A percentile compares a stretch with the other conserved stretches of the same genome.
Evolutionary conservation across 2,888 invertebrate genomes (phyloP).

Genomic region (Lacanobia oleracea): DNA sequence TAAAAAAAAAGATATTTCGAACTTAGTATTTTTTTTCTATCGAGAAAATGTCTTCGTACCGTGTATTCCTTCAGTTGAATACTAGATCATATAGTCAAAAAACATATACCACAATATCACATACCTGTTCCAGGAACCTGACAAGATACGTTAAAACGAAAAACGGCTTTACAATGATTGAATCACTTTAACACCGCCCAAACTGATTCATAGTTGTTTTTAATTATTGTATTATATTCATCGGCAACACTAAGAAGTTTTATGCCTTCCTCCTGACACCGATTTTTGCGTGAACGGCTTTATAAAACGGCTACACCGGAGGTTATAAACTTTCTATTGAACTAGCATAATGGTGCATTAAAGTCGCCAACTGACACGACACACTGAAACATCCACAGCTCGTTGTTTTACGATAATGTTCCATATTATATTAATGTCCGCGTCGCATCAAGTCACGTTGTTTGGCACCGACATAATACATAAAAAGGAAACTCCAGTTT

Average conservation of each 20-base stretch:
- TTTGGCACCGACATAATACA: conserved; percentile 68
- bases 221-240: conserved; percentile 60
- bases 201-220: conserved; percentile 42
- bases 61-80: too few species aligned
- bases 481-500: conserved; percentile 75
- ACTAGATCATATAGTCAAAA: too few species aligned
- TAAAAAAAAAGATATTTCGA: too few species aligned
- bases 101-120: too few species aligned
- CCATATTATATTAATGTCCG: conserved; percentile 64
- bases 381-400: conserved; percentile 67
- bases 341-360: conserved; percentile 76
- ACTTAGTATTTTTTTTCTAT: too few species aligned
- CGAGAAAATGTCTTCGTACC: too few species aligned
- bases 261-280: conserved; percentile 76
- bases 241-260: conserved; percentile 63
- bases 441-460: conserved; percentile 62
- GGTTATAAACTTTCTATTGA: conserved; percentile 84
- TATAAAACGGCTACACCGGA: conserved; percentile 77
- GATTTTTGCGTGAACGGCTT: conserved; percentile 71
- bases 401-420: conserved; percentile 71
- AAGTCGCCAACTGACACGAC: conserved; percentile 75
- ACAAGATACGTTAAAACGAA: too few species aligned
- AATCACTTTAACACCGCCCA: conserved; percentile 38
- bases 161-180: too few species aligned
- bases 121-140: too few species aligned